A percentile compares a stretch with the other conserved stretches of the same genome.
phyloP scores from a whole-genome alignment of 2,113 vertebrate species.

The Psittacula cyanocephala region DNA sequence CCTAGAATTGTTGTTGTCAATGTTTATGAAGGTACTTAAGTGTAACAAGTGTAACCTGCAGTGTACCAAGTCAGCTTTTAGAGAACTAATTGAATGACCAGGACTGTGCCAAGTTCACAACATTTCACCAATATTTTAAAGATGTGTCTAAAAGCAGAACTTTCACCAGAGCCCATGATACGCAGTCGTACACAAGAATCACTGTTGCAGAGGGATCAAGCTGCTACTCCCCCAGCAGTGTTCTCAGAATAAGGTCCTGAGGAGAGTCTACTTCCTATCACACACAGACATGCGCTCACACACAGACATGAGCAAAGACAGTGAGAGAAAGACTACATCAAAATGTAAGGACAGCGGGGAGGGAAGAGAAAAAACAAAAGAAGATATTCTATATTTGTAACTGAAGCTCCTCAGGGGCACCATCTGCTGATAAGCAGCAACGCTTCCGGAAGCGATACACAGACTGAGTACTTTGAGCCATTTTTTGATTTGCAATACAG shows the following conservation, averaged over 20 bases:
- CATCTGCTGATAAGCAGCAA: neutral
- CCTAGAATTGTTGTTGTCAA: neutral
- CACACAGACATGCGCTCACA: neutral
- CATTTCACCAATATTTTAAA: neutral
- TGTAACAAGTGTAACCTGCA: neutral
- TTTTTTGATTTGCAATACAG: constrained; percentile 31
- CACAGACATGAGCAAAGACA: neutral
- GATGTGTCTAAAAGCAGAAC: neutral
- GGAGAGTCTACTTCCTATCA: neutral
- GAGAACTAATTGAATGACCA: neutral
- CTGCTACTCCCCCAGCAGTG: neutral
- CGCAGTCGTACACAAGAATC: neutral
- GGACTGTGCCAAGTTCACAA: neutral
- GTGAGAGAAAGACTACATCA: neutral
- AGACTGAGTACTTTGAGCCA: neutral
- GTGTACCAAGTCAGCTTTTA: neutral
- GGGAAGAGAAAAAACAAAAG: neutral
- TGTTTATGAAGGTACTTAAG: neutral
- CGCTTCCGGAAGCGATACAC: neutral
- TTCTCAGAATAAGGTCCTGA: neutral
- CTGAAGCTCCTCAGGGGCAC: neutral
- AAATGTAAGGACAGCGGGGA: neutral
- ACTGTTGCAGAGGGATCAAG: neutral
- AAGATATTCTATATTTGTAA: neutral
- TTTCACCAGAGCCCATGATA: neutral